A percentile compares a stretch with the other conserved stretches of the same genome.
These are phyloP conservation scores for Aythya baeri DNA, from an alignment of 2,113 vertebrate genomes.

Conservation along the genomic window DNA sequence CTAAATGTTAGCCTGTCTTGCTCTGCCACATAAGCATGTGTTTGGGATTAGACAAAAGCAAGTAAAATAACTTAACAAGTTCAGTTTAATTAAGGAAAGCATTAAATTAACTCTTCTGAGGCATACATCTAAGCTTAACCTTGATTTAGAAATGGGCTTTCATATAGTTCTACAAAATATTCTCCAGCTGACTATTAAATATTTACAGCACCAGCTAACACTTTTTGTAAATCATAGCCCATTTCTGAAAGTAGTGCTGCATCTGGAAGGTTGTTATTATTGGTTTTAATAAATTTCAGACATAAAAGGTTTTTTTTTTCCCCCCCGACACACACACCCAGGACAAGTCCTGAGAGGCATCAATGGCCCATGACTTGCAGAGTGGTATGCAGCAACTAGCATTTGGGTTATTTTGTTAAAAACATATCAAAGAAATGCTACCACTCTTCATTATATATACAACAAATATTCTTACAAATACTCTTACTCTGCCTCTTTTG, in stretches of 20 bases:
- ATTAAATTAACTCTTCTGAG: not conserved
- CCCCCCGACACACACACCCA: too few species aligned
- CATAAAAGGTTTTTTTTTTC: not conserved
- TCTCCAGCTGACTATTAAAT: not conserved
- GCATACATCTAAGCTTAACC: not conserved
- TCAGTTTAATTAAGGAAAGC: not conserved
- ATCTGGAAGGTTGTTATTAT: not conserved
- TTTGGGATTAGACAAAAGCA: not conserved
- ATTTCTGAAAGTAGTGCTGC: not conserved
- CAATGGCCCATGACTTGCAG: not conserved
- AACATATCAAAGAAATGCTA: not conserved
- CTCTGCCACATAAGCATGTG: not conserved
- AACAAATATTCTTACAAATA: not conserved
- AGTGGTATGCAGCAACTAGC: not conserved
- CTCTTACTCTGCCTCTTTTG: not conserved
- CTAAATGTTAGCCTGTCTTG: not conserved
- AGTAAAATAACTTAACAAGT: not conserved
- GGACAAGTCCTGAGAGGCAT: not conserved
- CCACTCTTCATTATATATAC: not conserved
- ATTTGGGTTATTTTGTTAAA: not conserved
- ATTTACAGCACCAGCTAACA: not conserved
- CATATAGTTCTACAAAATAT: not conserved
- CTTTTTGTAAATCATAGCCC: not conserved
- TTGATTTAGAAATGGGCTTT: not conserved
- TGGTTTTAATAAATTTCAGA: not conserved